These are phyloP conservation scores for Catharus minimus DNA, from an alignment of 2,113 vertebrate genomes.

Conservation along the genomic window DNA sequence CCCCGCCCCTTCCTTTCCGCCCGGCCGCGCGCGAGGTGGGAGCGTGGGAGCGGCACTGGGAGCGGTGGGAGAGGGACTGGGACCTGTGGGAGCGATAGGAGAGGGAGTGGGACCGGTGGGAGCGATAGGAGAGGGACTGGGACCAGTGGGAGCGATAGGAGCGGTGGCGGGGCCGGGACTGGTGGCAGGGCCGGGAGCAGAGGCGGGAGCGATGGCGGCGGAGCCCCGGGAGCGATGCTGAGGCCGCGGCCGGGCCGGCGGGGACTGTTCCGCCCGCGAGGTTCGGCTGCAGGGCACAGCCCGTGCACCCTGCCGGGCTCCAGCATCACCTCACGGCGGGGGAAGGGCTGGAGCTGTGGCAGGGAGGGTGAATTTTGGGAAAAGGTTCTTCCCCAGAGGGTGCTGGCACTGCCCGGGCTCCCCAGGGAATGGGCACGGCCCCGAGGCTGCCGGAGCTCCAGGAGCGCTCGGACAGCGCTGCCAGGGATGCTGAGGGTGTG, in stretches of 20 bases:
- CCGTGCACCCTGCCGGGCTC: too few relatives aligned
- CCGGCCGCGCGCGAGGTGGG: constrained; percentile 26
- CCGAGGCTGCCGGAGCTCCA: neutral
- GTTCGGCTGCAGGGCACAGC: too few relatives aligned
- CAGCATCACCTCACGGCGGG: neutral
- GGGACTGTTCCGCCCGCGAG: neutral
- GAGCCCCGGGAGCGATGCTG: neutral
- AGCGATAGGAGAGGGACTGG: too few relatives aligned
- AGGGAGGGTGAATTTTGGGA: accelerated
- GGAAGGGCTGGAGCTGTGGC: neutral
- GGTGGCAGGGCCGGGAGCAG: too few relatives aligned
- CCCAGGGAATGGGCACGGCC: neutral
- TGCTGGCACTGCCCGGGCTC: neutral
- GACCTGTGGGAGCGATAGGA: neutral
- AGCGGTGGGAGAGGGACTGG: neutral
- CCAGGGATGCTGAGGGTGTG: neutral
- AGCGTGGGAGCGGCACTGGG: neutral
- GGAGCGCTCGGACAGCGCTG: neutral
- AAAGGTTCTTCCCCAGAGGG: accelerated
- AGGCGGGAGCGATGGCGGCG: too few relatives aligned
- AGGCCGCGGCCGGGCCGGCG: accelerated
- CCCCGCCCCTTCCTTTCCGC: neutral
- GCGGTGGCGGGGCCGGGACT: too few relatives aligned
- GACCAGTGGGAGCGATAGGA: too few relatives aligned
- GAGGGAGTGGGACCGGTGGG: neutral